phyloP scores from a whole-genome alignment of 2,113 vertebrate genomes.

The Dicerorhinus sumatrensis region DNA sequence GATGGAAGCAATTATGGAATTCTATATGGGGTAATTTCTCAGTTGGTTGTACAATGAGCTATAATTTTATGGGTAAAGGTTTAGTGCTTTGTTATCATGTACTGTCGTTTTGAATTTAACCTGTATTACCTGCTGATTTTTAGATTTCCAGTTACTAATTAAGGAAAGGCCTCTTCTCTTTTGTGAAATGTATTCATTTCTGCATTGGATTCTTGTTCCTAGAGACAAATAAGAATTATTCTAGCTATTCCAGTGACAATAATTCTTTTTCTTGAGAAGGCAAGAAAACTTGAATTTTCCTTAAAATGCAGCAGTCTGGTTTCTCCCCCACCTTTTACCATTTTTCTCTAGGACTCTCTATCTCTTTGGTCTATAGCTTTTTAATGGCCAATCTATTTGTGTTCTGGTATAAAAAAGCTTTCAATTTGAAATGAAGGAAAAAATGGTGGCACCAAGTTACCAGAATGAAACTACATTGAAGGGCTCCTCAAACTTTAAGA shows the following conservation, averaged over 20 bases:
- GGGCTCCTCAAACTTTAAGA: conserved; percentile 11
- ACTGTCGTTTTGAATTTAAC: conserved; percentile 40
- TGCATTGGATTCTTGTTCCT: neutral
- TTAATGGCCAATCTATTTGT: conserved; percentile 54
- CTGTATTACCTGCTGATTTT: conserved; percentile 36
- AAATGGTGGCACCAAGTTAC: conserved; percentile 57
- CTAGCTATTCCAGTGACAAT: neutral
- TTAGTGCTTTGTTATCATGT: neutral
- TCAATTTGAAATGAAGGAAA: conserved; percentile 56
- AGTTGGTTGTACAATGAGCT: neutral
- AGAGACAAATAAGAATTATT: neutral
- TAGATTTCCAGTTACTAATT: conserved; percentile 40
- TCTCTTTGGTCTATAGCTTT: conserved; percentile 52
- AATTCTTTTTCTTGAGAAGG: neutral
- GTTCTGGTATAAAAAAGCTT: neutral
- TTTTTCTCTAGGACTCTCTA: neutral
- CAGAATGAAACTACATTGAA: conserved; percentile 22
- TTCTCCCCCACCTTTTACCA: neutral
- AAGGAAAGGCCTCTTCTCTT: neutral
- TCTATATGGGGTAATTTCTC: neutral
- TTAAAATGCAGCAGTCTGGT: neutral
- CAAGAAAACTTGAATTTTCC: neutral
- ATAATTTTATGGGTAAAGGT: conserved; percentile 40
- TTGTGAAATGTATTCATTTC: neutral
- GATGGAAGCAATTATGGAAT: conserved; percentile 26